phyloP scores from a whole-genome alignment of 2,797 vertebrate genomes.

The Hipposideros larvatus region DNA sequence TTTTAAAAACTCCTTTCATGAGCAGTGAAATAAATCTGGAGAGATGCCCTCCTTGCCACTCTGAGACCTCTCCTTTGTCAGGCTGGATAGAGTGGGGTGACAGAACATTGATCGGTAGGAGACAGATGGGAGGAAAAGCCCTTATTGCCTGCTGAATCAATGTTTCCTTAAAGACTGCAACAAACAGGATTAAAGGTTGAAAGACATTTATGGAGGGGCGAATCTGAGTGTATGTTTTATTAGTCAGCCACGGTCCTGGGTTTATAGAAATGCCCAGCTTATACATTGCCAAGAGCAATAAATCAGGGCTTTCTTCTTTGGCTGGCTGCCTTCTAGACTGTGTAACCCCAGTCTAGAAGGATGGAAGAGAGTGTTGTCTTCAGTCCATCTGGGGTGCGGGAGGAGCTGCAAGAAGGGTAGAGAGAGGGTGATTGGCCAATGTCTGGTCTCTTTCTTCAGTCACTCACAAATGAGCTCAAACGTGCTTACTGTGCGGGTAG shows the following conservation, averaged over 20 bases:
- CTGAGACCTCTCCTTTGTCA: slow-evolving; percentile 46
- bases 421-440: neutral
- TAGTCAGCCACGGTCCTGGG: slow-evolving; percentile 55
- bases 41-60: slow-evolving; percentile 60
- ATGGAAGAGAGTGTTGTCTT: slow-evolving; percentile 15
- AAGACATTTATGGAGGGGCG: slow-evolving; percentile 80
- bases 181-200: slow-evolving; percentile 69
- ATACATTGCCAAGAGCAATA: slow-evolving; percentile 68
- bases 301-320: slow-evolving; percentile 76
- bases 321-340: slow-evolving; percentile 28
- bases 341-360: slow-evolving; percentile 55
- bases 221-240: slow-evolving; percentile 80
- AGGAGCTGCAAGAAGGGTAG: neutral
- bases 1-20: slow-evolving; percentile 39
- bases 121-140: slow-evolving; percentile 78
- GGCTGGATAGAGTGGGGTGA: slow-evolving; percentile 68
- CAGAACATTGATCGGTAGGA: slow-evolving; percentile 69
- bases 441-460: neutral
- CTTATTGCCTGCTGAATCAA: slow-evolving; percentile 72
- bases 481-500: neutral
- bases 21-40: slow-evolving; percentile 82
- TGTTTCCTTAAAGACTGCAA: slow-evolving; percentile 73
- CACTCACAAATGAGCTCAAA: neutral
- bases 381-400: neutral
- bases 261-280: slow-evolving; percentile 75